phyloP scores from a whole-genome alignment of 1,140 invertebrate genomes.

The Brachionus plicatilis region DNA sequence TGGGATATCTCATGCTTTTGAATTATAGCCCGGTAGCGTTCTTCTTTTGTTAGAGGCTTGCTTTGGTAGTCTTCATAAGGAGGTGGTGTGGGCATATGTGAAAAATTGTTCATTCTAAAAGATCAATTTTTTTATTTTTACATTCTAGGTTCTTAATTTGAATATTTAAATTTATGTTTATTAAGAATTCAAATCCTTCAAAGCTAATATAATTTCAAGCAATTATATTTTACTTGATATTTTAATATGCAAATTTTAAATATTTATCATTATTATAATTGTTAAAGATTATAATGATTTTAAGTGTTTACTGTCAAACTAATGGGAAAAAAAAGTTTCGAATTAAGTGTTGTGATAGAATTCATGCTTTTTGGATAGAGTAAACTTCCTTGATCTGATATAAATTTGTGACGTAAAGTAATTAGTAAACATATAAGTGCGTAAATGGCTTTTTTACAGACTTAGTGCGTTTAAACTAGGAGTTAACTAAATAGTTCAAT shows the following conservation, averaged over 20 bases:
- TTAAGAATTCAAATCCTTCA: background rate
- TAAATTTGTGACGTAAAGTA: background rate
- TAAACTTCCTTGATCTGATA: background rate
- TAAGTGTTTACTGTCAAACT: background rate
- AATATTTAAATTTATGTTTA: background rate
- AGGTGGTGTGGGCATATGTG: background rate
- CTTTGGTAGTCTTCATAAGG: background rate
- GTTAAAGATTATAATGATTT: background rate
- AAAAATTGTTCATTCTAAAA: background rate
- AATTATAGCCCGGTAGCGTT: conserved; percentile 16
- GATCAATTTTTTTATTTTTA: background rate
- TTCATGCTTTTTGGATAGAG: background rate
- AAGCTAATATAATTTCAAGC: background rate
- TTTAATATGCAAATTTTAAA: background rate
- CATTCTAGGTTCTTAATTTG: background rate
- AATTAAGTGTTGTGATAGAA: background rate
- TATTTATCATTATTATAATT: background rate
- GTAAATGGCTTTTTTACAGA: background rate
- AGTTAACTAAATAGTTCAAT: no score
- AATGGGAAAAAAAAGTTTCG: background rate
- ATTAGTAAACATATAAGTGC: background rate
- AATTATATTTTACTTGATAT: background rate
- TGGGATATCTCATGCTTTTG: conserved; percentile 23
- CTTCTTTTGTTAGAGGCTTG: background rate
- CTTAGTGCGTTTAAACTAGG: no score